Percentiles rank a stretch among this genome's conserved stretches.
Conservation (phyloP, 2,888 invertebrate genomes). For the Erebia palarica region DNA sequence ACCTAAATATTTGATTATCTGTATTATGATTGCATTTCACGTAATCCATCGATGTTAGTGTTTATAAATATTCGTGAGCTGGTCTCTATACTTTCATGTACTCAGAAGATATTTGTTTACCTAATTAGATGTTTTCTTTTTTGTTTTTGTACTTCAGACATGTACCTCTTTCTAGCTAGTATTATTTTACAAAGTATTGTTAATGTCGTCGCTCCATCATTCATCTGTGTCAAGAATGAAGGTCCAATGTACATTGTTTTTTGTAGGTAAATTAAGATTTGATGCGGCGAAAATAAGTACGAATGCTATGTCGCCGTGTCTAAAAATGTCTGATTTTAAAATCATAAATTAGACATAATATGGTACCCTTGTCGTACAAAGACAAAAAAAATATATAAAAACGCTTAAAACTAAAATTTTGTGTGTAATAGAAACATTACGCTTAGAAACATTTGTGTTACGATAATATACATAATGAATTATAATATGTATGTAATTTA, state of each 20-base stretch:
- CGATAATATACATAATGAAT: slow-evolving; percentile 59
- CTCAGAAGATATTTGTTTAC: slow-evolving; percentile 70
- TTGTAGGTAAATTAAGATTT: slow-evolving; percentile 72
- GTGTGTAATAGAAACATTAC: slow-evolving; percentile 79
- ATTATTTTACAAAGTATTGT: slow-evolving; percentile 52
- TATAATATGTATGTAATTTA: slow-evolving; percentile 59
- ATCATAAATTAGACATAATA: slow-evolving; percentile 51
- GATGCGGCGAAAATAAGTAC: slow-evolving; percentile 54
- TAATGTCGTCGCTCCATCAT: slow-evolving; percentile 57
- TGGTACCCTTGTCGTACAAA: slow-evolving; percentile 53
- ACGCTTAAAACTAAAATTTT: slow-evolving; percentile 70
- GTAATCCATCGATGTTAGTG: slow-evolving; percentile 58
- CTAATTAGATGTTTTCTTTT: slow-evolving; percentile 60
- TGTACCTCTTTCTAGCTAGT: slow-evolving; percentile 46
- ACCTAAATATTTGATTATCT: slow-evolving; percentile 56
- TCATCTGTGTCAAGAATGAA: slow-evolving; percentile 63
- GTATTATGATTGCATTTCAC: slow-evolving; percentile 75
- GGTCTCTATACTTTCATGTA: slow-evolving; percentile 77
- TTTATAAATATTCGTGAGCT: slow-evolving; percentile 67
- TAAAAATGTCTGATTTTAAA: slow-evolving; percentile 62
- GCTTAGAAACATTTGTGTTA: slow-evolving; percentile 78
- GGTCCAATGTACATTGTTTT: slow-evolving; percentile 74
- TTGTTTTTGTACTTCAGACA: slow-evolving; percentile 48
- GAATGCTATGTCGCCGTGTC: slow-evolving; percentile 55
- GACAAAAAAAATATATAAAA: slow-evolving; percentile 58